A percentile compares a stretch with the other conserved stretches of the same genome.
phyloP scores from a whole-genome alignment of 2,113 vertebrate genomes.

The Elachura formosa region DNA sequence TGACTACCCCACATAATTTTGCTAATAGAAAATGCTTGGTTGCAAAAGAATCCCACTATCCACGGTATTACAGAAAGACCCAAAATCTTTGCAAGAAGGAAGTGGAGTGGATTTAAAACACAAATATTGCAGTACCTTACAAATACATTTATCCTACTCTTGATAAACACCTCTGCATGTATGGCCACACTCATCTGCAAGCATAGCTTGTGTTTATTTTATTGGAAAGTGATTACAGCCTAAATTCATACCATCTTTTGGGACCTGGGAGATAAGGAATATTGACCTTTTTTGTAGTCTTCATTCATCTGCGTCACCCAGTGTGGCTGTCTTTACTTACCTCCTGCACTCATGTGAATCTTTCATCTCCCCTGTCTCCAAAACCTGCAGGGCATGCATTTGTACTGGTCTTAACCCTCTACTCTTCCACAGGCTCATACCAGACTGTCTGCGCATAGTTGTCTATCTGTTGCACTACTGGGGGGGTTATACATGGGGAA shows the following conservation, averaged over 20 bases:
- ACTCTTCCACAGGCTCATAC: accelerated
- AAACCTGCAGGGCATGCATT: neutral
- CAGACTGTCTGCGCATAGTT: neutral
- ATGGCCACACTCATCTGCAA: neutral
- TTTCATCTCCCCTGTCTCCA: neutral
- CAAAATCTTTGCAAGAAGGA: neutral
- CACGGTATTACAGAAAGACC: neutral
- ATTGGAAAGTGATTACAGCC: neutral
- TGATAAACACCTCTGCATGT: neutral
- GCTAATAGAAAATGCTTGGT: neutral
- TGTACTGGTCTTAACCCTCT: neutral
- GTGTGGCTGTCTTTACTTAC: neutral
- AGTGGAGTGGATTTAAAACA: neutral
- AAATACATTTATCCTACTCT: neutral
- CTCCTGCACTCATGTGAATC: no score
- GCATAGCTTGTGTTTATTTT: neutral
- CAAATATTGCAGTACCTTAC: neutral
- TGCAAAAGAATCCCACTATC: neutral
- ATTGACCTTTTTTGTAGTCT: neutral
- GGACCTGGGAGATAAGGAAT: neutral
- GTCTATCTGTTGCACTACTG: neutral
- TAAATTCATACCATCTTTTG: neutral
- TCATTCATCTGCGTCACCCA: accelerated
- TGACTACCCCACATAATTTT: neutral
- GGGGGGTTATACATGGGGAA: neutral